phyloP scores from a whole-genome alignment of 2,797 vertebrate genomes.

The Scarus forsteni region DNA sequence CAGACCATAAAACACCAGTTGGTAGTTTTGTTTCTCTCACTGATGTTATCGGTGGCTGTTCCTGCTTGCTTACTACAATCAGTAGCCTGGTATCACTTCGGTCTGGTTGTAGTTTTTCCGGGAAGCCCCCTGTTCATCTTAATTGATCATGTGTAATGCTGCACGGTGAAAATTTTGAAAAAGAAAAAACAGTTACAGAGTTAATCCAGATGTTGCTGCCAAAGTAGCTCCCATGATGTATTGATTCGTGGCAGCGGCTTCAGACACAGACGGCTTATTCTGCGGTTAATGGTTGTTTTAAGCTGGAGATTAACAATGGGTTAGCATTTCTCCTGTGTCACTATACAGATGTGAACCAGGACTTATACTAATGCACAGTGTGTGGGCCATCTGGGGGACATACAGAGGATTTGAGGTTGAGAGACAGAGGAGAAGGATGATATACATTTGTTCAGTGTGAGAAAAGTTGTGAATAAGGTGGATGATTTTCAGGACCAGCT shows the following conservation, averaged over 20 bases:
- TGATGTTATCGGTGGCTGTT: too few species aligned
- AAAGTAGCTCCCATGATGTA: slow-evolving; percentile 42
- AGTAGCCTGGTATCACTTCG: too few species aligned
- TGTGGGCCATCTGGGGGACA: slow-evolving; percentile 65
- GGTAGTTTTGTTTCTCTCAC: too few species aligned
- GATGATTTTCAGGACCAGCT: slow-evolving; percentile 15
- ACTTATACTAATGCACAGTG: slow-evolving; percentile 73
- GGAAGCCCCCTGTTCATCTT: background rate
- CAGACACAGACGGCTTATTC: slow-evolving; percentile 66
- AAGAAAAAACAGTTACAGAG: background rate
- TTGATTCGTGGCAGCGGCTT: slow-evolving; percentile 52
- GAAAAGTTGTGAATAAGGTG: slow-evolving; percentile 16
- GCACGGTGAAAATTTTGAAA: background rate
- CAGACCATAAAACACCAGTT: too few species aligned
- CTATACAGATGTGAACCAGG: slow-evolving; percentile 70
- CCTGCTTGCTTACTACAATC: too few species aligned
- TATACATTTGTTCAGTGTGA: slow-evolving; percentile 11
- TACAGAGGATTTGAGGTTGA: slow-evolving; percentile 47
- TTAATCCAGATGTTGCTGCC: slow-evolving; percentile 19
- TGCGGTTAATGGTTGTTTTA: slow-evolving; percentile 68
- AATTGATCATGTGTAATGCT: slow-evolving; percentile 6
- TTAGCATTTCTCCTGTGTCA: slow-evolving; percentile 60
- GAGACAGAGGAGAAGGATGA: slow-evolving; percentile 17
- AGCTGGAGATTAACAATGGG: slow-evolving; percentile 78
- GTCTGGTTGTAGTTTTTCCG: background rate